Evolutionary conservation across 2,797 vertebrate genomes (phyloP).

Genomic region (Dendrocincla tyrannina): DNA sequence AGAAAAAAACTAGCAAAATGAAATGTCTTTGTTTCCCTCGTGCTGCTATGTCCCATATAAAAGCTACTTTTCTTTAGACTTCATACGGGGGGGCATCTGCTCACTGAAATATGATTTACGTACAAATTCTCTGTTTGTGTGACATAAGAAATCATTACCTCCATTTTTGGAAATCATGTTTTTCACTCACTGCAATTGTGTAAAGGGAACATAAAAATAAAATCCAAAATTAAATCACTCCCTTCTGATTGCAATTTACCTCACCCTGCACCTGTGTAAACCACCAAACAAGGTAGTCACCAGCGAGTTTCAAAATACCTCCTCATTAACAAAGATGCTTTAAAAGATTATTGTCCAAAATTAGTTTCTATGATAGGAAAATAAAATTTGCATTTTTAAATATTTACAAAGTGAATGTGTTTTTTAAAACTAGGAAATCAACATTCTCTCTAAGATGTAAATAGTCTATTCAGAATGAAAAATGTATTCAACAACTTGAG

Average conservation of each 20-base stretch:
- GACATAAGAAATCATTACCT: background rate
- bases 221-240: background rate
- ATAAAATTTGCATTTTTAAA: conserved; percentile 57
- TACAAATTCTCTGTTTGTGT: background rate
- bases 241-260: background rate
- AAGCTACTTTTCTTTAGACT: background rate
- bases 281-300: conserved; percentile 23
- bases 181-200: background rate
- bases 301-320: background rate
- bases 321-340: conserved; percentile 9
- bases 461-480: conserved; percentile 19
- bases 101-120: background rate
- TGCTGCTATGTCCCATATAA: background rate
- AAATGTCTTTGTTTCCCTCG: background rate
- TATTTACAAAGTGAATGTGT: background rate
- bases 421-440: conserved; percentile 30
- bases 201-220: background rate
- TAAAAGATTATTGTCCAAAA: conserved; percentile 2
- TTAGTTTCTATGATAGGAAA: conserved; percentile 16
- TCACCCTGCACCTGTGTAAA: conserved; percentile 36
- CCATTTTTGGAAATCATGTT: background rate
- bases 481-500: conserved; percentile 12
- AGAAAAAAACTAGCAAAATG: background rate
- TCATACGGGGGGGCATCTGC: background rate
- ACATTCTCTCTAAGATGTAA: background rate